These are phyloP conservation scores for Platorchestia sp. DNA, from an alignment of 1,140 invertebrate genomes.

Conservation along the genomic window DNA sequence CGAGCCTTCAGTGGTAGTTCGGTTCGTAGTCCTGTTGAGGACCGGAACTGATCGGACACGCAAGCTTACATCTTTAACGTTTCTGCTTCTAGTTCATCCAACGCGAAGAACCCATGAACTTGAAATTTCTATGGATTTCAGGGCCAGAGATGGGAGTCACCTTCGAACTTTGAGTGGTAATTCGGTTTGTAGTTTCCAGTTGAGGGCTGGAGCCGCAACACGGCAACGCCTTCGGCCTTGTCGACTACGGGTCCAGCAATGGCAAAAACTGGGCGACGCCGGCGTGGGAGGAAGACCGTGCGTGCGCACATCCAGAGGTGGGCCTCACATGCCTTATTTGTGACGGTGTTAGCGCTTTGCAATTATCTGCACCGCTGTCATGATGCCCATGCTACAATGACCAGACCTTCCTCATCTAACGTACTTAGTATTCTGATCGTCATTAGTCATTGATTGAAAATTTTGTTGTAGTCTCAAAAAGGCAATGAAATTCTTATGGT, in stretches of 20 bases:
- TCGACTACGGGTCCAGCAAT: not conserved
- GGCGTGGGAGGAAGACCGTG: slow-evolving; percentile 20
- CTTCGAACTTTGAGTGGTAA: not conserved
- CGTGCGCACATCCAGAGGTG: not conserved
- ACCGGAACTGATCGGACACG: no score
- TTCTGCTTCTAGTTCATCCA: not conserved
- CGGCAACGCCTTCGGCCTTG: slow-evolving; percentile 45
- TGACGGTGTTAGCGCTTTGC: not conserved
- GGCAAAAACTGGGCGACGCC: slow-evolving; percentile 6
- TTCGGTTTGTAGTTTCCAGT: not conserved
- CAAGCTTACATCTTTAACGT: not conserved
- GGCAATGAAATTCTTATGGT: not conserved
- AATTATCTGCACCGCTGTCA: not conserved
- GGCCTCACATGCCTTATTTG: not conserved
- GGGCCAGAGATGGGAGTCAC: not conserved
- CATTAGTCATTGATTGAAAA: not conserved
- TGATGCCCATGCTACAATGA: not conserved
- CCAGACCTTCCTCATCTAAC: not conserved
- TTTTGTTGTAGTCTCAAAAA: not conserved
- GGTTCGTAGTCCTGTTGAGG: no score
- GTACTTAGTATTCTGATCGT: not conserved
- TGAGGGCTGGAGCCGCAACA: not conserved
- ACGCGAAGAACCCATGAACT: not conserved
- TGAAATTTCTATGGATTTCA: not conserved
- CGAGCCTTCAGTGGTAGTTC: not conserved